phyloP scores from a whole-genome alignment of 2,797 vertebrate genomes.

The Odontamblyopus rebecca region DNA sequence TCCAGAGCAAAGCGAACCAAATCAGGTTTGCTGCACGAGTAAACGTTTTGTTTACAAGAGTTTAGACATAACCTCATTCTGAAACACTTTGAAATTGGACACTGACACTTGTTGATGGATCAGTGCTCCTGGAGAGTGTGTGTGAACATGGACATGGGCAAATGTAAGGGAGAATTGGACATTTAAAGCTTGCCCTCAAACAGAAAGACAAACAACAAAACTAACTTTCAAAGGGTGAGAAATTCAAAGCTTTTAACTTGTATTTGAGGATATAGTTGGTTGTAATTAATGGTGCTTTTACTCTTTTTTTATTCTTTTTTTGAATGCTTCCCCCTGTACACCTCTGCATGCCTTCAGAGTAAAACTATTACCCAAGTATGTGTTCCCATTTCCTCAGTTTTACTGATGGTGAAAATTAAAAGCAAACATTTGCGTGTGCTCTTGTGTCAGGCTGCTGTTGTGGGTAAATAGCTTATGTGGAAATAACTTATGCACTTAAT shows the following conservation, averaged over 20 bases:
- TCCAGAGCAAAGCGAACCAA: background rate
- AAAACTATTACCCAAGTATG: slow-evolving; percentile 11
- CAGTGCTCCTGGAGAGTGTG: background rate
- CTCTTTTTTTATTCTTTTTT: no score
- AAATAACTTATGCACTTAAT: slow-evolving; percentile 44
- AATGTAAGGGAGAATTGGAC: background rate
- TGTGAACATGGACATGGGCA: background rate
- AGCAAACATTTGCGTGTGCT: slow-evolving; percentile 29
- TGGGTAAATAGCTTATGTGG: slow-evolving; percentile 27
- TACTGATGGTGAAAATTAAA: slow-evolving; percentile 25
- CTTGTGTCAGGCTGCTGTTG: slow-evolving; percentile 28
- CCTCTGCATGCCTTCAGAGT: background rate
- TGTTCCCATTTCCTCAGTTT: slow-evolving; percentile 7
- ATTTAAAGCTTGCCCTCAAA: background rate
- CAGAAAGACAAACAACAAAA: background rate
- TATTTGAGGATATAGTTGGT: no score
- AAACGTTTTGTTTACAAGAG: background rate
- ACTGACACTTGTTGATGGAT: background rate
- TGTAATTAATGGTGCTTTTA: background rate
- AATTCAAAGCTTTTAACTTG: background rate
- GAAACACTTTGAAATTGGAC: background rate
- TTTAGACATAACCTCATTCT: background rate
- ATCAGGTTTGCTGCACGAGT: background rate
- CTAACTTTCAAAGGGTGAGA: background rate
- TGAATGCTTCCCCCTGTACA: background rate